phyloP scores from a whole-genome alignment of 2,888 invertebrate genomes.

The Drosophila setosimentum region DNA sequence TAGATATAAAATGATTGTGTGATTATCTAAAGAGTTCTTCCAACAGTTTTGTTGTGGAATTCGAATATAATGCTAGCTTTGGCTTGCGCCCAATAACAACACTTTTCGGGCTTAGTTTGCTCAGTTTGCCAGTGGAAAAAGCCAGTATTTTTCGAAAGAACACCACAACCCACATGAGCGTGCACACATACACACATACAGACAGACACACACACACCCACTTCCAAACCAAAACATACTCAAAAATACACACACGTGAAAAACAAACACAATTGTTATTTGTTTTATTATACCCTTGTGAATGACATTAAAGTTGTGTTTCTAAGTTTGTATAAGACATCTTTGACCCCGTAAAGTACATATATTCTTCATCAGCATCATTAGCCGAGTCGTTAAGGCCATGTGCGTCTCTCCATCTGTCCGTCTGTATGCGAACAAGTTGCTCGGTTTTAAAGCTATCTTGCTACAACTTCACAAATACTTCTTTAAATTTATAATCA shows the following conservation, averaged over 20 bases:
- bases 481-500: not conserved
- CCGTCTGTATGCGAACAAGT: not conserved
- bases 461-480: not conserved
- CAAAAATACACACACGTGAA: not conserved
- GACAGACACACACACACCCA: not conserved
- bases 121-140: not conserved
- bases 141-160: not conserved
- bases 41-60: conserved; percentile 4
- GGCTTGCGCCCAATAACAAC: conserved; percentile 7
- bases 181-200: not conserved
- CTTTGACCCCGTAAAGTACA: no score
- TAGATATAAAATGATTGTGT: conserved; percentile 7
- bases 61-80: conserved; percentile 15
- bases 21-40: conserved; percentile 21
- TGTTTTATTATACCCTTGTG: not conserved
- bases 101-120: not conserved
- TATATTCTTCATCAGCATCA: not conserved
- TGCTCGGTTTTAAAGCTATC: not conserved
- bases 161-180: not conserved
- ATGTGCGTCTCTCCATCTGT: not conserved
- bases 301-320: not conserved
- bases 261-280: not conserved
- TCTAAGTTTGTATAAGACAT: not conserved
- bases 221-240: not conserved
- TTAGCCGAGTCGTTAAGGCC: not conserved